phyloP scores from a whole-genome alignment of 53 echinoderm and acorn worm genomes.

The Holothuria scabra region DNA sequence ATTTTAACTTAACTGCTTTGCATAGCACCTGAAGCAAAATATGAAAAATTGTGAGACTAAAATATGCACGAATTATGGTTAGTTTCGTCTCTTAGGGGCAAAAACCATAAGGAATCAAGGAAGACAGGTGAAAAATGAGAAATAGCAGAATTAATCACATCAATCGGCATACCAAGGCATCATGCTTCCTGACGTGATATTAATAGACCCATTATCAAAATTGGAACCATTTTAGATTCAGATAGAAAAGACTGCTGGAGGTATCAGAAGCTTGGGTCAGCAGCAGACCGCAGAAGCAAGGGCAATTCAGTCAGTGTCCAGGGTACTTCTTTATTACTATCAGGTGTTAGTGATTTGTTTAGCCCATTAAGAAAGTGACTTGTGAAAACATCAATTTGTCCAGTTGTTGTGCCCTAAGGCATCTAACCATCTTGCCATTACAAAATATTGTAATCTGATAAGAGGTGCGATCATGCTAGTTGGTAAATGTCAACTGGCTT shows the following conservation, averaged over 20 bases:
- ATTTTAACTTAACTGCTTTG: too few species aligned
- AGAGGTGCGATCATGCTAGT: too few species aligned
- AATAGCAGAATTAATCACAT: slow-evolving; percentile 32
- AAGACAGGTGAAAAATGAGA: slow-evolving; percentile 19
- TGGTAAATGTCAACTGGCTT: too few species aligned
- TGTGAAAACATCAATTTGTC: slow-evolving; percentile 51
- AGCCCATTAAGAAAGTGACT: slow-evolving; percentile 41
- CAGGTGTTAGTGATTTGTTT: slow-evolving; percentile 46
- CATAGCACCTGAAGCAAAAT: too few species aligned
- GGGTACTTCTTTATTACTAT: neutral
- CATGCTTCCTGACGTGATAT: slow-evolving; percentile 42
- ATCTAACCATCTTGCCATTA: too few species aligned
- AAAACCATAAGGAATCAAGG: neutral
- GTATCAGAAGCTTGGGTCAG: slow-evolving; percentile 27
- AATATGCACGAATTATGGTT: neutral
- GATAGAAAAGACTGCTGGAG: slow-evolving; percentile 44
- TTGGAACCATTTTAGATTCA: slow-evolving; percentile 39
- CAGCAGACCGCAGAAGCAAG: slow-evolving; percentile 19
- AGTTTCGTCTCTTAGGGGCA: slow-evolving; percentile 12
- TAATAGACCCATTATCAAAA: slow-evolving; percentile 49
- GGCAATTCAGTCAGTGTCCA: neutral
- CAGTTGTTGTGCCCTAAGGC: slow-evolving; percentile 37
- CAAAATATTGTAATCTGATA: too few species aligned
- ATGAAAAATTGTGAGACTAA: too few species aligned
- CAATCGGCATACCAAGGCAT: slow-evolving; percentile 40